phyloP scores from a whole-genome alignment of 2,888 invertebrate genomes.

The Brachypalpus laphriformis region DNA sequence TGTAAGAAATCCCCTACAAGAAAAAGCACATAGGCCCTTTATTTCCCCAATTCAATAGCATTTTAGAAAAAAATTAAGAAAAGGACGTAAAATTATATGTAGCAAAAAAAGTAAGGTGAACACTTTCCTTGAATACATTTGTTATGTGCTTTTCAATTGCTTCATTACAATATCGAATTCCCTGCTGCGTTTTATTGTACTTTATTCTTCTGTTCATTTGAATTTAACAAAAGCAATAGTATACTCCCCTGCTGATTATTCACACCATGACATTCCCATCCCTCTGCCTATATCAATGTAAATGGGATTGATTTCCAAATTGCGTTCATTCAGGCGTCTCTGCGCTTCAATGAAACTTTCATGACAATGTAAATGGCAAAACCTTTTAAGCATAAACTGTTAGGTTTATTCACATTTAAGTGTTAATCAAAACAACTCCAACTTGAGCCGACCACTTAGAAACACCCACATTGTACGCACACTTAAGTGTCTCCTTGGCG shows the following conservation, averaged over 20 bases:
- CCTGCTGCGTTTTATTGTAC: slow-evolving; percentile 8
- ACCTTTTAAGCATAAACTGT: slow-evolving; percentile 18
- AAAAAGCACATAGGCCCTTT: too few relatives aligned
- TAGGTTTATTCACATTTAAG: slow-evolving; percentile 10
- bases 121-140: background rate
- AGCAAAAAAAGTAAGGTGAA: background rate
- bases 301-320: slow-evolving; percentile 36
- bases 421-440: slow-evolving; percentile 12
- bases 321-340: background rate
- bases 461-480: background rate
- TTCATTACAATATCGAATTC: slow-evolving; percentile 27
- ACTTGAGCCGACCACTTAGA: background rate
- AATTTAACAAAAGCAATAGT: slow-evolving; percentile 6
- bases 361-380: slow-evolving; percentile 18
- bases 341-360: background rate
- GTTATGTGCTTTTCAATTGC: slow-evolving; percentile 6
- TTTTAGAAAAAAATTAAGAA: background rate
- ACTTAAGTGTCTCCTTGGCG: background rate
- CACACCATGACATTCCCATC: background rate
- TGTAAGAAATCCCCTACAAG: too few relatives aligned
- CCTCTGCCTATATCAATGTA: slow-evolving; percentile 10
- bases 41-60: too few relatives aligned
- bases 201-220: background rate
- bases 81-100: background rate
- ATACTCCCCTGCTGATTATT: background rate